Base-by-base conservation (phyloP, 2,888 invertebrate species). In the Clostera curtula region DNA sequence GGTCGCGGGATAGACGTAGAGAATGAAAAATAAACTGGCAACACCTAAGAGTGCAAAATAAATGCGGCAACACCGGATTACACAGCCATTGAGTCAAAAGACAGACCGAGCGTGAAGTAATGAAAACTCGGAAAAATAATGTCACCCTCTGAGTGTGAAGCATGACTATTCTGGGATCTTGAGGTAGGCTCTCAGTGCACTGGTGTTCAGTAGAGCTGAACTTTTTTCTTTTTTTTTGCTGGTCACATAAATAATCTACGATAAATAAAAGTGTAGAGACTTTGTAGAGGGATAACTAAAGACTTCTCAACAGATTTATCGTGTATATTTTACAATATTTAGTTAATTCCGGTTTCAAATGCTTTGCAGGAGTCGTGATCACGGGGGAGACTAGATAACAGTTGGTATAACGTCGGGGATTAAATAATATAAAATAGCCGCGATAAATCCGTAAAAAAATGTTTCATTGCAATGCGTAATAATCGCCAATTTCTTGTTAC, bases 41-140 rank as follows among this genome's bases (percentile, higher is more conserved):
- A 49, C 68, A 59, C 62, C 54, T 55, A 63, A 72, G 71, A 76
- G 77, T 70, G 75, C 68, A 83, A 79, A 82, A 80, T 80, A 83
- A 82, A 83, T 79, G 77, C 66, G 54, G 62, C 76, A 70, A 73
- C 75, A 71, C 58, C 77, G 64, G 65, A 79, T 79, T 74, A 79
- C 79, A 79, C 70, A 75, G 74, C 71, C 82, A 83, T 64, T 82
- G 82, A 76, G 75, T 83, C 74, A 77, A 77, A 77, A 74, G 71
- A 64, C 72, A 77, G 76, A 68, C 76, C 44, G 68, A 70, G 77
- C 79, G 77, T 80, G 71, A 79, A 76, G 74, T 73, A 75, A 73
- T 79, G 70, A 70, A 77, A 80, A 79, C 74, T 76, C 74, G 73
- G 71, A 80, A 75, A 82, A 79, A 72, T 68, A 65, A 69, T 67